Conservation (phyloP, 2,888 invertebrate species). For the Drosophila dives region DNA sequence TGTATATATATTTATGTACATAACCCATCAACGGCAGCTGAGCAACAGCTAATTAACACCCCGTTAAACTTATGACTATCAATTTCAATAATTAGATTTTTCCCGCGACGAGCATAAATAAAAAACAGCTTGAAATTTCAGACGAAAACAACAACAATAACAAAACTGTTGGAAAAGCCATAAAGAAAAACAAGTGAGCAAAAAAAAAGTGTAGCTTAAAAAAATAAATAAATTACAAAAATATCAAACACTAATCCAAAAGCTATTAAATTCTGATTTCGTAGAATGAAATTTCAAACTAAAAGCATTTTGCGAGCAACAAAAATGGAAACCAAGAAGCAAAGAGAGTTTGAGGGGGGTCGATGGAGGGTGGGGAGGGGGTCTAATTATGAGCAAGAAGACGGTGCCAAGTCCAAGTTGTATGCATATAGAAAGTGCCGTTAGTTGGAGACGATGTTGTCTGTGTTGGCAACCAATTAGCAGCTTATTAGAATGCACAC, state of each 20-base stretch:
- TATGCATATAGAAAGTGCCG: constrained; percentile 47
- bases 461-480: constrained; percentile 73
- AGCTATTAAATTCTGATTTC: constrained; percentile 74
- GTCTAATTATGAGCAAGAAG: constrained; percentile 21
- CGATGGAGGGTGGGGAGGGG: neutral
- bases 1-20: constrained; percentile 4
- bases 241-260: constrained; percentile 29
- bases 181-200: constrained; percentile 43
- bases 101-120: constrained; percentile 11
- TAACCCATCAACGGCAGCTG: constrained; percentile 35
- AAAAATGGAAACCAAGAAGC: constrained; percentile 8
- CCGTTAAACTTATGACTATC: constrained; percentile 57
- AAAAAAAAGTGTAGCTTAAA: neutral
- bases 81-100: constrained; percentile 72
- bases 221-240: constrained; percentile 12
- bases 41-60: constrained; percentile 61
- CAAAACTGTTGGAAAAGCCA: constrained; percentile 55
- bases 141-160: constrained; percentile 6
- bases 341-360: neutral
- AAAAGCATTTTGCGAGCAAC: constrained; percentile 55
- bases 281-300: constrained; percentile 76
- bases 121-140: constrained; percentile 35
- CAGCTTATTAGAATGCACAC: constrained; percentile 78
- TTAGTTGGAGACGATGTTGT: constrained; percentile 51
- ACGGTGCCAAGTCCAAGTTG: neutral